Conservation (phyloP, 2,888 invertebrate genomes). For the Dascillus cervinus region DNA sequence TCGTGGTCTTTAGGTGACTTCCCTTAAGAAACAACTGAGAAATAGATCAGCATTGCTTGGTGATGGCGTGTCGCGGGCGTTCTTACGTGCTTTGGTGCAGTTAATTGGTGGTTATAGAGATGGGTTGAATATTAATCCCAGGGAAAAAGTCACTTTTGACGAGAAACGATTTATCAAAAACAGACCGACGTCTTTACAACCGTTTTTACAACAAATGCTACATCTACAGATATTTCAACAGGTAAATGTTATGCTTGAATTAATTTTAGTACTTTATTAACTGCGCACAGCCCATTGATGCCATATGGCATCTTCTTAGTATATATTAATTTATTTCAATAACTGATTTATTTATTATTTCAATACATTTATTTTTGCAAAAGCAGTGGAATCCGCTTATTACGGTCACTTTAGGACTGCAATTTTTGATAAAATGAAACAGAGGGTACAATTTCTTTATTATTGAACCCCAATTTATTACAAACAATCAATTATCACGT, state of each 20-base stretch:
- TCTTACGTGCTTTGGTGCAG: slow-evolving; percentile 83
- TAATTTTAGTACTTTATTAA: background rate
- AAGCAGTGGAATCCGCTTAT: too few relatives aligned
- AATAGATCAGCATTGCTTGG: slow-evolving; percentile 71
- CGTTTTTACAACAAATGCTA: slow-evolving; percentile 83
- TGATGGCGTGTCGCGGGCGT: slow-evolving; percentile 89
- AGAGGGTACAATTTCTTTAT: too few relatives aligned
- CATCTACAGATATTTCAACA: slow-evolving; percentile 92
- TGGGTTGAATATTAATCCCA: slow-evolving; percentile 70
- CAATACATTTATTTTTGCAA: too few relatives aligned
- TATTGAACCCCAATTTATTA: too few relatives aligned
- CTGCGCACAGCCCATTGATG: background rate
- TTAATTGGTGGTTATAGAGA: slow-evolving; percentile 93
- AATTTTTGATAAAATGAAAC: too few relatives aligned
- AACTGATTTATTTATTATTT: too few relatives aligned
- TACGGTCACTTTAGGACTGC: too few relatives aligned
- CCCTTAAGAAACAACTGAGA: slow-evolving; percentile 68
- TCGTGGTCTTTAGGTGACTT: slow-evolving; percentile 64
- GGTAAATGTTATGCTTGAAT: slow-evolving; percentile 43
- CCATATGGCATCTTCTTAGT: background rate
- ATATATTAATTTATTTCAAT: too few relatives aligned
- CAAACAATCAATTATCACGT: too few relatives aligned
- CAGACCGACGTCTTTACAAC: slow-evolving; percentile 75
- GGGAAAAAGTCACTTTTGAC: slow-evolving; percentile 75
- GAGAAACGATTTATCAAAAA: slow-evolving; percentile 82